Conservation (phyloP, 2,888 invertebrate genomes). For the Masnerella sp. region DNA sequence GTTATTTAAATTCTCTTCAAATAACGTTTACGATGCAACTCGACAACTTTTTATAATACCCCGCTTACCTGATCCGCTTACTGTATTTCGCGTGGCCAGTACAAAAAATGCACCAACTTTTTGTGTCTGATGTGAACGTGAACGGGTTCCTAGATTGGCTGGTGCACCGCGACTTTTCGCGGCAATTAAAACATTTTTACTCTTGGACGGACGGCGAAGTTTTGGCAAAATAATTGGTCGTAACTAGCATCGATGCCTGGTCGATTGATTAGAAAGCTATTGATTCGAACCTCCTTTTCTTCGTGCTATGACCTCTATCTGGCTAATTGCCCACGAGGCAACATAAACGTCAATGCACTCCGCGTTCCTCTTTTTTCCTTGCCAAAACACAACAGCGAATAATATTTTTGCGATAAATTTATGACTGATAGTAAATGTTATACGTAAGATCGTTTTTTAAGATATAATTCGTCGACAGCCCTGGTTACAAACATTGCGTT, state of each 20-base stretch:
- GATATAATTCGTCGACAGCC: too few relatives aligned
- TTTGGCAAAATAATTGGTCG: slow-evolving; percentile 25
- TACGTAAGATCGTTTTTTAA: neutral
- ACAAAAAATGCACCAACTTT: slow-evolving; percentile 21
- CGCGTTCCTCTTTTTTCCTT: slow-evolving; percentile 33
- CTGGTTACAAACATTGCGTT: too few relatives aligned
- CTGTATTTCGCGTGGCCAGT: slow-evolving; percentile 5
- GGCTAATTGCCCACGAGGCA: slow-evolving; percentile 44
- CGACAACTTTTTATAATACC: slow-evolving; percentile 29
- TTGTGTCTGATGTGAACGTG: slow-evolving; percentile 1
- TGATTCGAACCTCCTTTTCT: slow-evolving; percentile 38
- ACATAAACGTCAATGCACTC: slow-evolving; percentile 32
- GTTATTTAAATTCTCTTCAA: slow-evolving; percentile 28
- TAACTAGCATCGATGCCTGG: slow-evolving; percentile 26
- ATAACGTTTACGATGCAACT: slow-evolving; percentile 10
- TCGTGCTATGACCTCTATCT: slow-evolving; percentile 21
- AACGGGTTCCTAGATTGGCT: neutral
- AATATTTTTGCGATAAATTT: slow-evolving; percentile 24
- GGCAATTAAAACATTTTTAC: slow-evolving; percentile 27
- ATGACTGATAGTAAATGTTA: slow-evolving; percentile 6
- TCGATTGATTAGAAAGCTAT: slow-evolving; percentile 44
- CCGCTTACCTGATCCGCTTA: slow-evolving; percentile 28
- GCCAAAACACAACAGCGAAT: slow-evolving; percentile 16
- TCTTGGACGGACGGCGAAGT: neutral
- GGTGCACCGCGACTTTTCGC: neutral